Conservation (phyloP, 2,888 invertebrate species). For the Melanostoma scalare region DNA sequence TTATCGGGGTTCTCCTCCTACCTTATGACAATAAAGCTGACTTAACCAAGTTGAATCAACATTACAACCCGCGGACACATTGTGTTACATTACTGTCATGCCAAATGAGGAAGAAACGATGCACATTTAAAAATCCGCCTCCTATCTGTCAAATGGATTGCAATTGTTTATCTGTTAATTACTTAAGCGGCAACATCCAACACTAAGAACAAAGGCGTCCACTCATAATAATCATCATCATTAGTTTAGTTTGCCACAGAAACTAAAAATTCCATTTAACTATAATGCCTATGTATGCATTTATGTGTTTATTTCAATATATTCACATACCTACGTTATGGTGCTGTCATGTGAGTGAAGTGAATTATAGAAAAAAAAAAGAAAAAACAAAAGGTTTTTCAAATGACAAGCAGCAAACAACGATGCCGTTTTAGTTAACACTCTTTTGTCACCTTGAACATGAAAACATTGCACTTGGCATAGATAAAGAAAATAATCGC, state of each 20-base stretch:
- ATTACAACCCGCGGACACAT: constrained; percentile 13
- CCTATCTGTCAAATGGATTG: constrained; percentile 35
- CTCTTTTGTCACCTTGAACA: constrained; percentile 72
- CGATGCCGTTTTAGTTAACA: constrained; percentile 54
- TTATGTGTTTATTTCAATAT: neutral
- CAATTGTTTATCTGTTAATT: constrained; percentile 1
- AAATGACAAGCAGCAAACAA: constrained; percentile 21
- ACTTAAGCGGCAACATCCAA: constrained; percentile 21
- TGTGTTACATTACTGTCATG: constrained; percentile 26
- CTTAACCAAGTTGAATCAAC: constrained; percentile 15
- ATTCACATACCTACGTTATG: neutral
- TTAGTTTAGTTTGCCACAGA: neutral
- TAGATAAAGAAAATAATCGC: constrained; percentile 57
- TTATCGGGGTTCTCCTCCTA: neutral
- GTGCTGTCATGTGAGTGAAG: constrained; percentile 20
- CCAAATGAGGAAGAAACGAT: constrained; percentile 34
- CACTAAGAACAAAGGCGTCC: constrained; percentile 18
- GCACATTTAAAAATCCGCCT: constrained; percentile 37
- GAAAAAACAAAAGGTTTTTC: constrained; percentile 54
- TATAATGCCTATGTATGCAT: no score
- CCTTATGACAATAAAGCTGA: constrained; percentile 38
- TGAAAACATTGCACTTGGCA: constrained; percentile 72
- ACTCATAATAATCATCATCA: constrained; percentile 29
- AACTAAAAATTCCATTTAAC: neutral
- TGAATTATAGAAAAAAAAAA: constrained; percentile 52